phyloP scores from a whole-genome alignment of 1,140 invertebrate genomes.

The Planococcus citri region DNA sequence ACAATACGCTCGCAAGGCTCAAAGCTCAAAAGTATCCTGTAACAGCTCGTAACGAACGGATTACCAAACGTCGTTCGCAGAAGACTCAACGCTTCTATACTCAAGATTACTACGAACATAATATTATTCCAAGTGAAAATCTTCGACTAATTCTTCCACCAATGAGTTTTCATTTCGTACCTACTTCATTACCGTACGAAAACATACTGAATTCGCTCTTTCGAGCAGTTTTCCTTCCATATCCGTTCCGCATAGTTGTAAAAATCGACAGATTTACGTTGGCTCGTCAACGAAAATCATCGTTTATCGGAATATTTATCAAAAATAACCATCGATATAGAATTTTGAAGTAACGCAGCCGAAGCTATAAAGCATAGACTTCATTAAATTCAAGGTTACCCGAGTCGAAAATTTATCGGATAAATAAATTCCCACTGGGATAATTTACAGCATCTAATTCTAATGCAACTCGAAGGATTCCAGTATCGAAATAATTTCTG shows the following conservation, averaged over 20 bases:
- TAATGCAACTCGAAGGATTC: too few species aligned
- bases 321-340: neutral
- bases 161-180: neutral
- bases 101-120: neutral
- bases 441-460: too few species aligned
- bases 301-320: neutral
- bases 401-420: neutral
- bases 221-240: neutral
- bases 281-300: neutral
- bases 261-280: neutral
- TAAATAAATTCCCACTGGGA: neutral
- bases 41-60: neutral
- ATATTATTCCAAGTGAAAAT: neutral
- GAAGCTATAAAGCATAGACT: neutral
- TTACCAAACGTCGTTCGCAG: neutral
- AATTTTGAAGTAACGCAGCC: neutral
- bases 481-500: too few species aligned
- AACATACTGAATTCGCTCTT: too few species aligned
- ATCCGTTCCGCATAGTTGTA: too few species aligned
- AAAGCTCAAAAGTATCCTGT: conserved; percentile 12
- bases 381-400: neutral
- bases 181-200: neutral
- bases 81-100: neutral
- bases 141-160: too few species aligned
- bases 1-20: conserved; percentile 11